Evolutionary conservation across 1,140 invertebrate genomes (phyloP).

Genomic region (Trachelipus rathkii): DNA sequence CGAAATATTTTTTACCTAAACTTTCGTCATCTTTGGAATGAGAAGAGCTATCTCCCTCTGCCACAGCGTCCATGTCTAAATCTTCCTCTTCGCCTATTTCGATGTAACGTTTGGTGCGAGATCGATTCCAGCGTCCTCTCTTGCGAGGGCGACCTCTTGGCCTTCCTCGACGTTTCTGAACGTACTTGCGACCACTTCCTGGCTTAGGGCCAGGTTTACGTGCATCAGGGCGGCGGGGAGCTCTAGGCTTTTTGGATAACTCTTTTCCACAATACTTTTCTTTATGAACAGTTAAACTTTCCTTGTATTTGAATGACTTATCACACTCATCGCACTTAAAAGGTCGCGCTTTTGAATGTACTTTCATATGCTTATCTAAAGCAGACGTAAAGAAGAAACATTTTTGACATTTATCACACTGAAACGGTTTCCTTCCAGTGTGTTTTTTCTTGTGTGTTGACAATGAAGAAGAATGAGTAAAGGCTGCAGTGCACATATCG

Average conservation of each 20-base stretch:
- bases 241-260: slow-evolving; percentile 40
- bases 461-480: slow-evolving; percentile 41
- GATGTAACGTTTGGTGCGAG: slow-evolving; percentile 29
- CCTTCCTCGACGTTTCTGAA: slow-evolving; percentile 43
- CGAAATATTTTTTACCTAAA: background rate
- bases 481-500: slow-evolving; percentile 38
- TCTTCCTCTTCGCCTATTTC: slow-evolving; percentile 34
- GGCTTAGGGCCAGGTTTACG: slow-evolving; percentile 44
- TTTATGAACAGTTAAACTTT: slow-evolving; percentile 45
- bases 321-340: slow-evolving; percentile 42
- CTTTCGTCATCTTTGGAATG: background rate
- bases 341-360: slow-evolving; percentile 42
- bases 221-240: slow-evolving; percentile 44
- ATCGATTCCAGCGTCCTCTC: slow-evolving; percentile 33
- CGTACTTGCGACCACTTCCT: slow-evolving; percentile 43
- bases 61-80: slow-evolving; percentile 27
- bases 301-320: slow-evolving; percentile 45
- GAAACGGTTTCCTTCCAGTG: slow-evolving; percentile 44
- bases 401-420: slow-evolving; percentile 43
- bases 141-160: slow-evolving; percentile 41
- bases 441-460: slow-evolving; percentile 45
- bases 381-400: slow-evolving; percentile 50
- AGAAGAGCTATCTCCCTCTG: slow-evolving; percentile 1
- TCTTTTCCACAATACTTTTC: slow-evolving; percentile 44
- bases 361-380: slow-evolving; percentile 45